A percentile compares a stretch with the other conserved stretches of the same genome.
phyloP scores from a whole-genome alignment of 2,888 invertebrate species.

The Watsonalla binaria region DNA sequence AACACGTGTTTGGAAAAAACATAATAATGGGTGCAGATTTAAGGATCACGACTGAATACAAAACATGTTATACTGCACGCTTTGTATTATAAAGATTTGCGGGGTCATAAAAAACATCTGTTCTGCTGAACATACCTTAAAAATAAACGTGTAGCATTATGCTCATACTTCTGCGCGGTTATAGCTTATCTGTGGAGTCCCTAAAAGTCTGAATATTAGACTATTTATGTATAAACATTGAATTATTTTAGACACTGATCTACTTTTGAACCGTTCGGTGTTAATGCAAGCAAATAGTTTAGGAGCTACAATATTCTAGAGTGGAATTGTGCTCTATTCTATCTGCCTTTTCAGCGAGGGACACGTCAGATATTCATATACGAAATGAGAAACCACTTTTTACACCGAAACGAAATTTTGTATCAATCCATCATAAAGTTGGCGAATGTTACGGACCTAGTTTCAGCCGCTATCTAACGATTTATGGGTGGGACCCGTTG shows the following conservation, averaged over 20 bases:
- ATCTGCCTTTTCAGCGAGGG: too few relatives aligned
- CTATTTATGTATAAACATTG: not conserved
- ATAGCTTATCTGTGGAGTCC: not conserved
- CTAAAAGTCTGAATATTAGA: not conserved
- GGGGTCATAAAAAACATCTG: not conserved
- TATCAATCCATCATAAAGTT: not conserved
- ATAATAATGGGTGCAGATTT: too few relatives aligned
- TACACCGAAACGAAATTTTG: not conserved
- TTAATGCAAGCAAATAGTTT: too few relatives aligned
- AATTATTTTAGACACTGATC: not conserved
- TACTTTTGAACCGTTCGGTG: too few relatives aligned
- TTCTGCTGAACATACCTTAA: not conserved
- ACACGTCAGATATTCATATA: not conserved
- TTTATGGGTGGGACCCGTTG: slow-evolving; percentile 19
- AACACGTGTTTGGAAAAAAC: too few relatives aligned
- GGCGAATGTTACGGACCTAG: not conserved
- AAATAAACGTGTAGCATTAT: not conserved
- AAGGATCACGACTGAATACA: too few relatives aligned
- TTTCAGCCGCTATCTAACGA: slow-evolving; percentile 4
- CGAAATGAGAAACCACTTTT: not conserved
- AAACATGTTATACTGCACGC: not conserved
- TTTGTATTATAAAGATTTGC: not conserved
- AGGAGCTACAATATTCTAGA: too few relatives aligned
- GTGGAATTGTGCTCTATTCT: too few relatives aligned
- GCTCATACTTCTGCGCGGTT: not conserved